Evolutionary conservation across 2,113 vertebrate species (phyloP), one percentile per base, ranked within the genome.

Genomic region (Aspiorhynchus laticeps): DNA sequence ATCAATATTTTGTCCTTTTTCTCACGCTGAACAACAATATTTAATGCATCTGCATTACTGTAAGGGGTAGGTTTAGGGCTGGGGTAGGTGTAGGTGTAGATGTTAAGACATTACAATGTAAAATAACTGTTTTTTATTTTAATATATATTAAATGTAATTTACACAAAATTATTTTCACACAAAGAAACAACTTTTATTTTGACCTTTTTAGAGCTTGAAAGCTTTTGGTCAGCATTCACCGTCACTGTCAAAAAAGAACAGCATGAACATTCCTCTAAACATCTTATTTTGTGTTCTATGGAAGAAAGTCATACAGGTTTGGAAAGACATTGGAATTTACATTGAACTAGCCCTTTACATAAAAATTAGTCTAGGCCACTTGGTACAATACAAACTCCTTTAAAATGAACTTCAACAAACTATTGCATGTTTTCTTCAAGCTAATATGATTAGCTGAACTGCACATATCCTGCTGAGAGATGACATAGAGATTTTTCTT

Each of bases 401-500:
- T 28, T 46, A 48, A 26, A 80, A 61, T 7, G 12, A 80, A 63
- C 78, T 41, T 79, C 17, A 56, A 11, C 31, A 79, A 48, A 65
- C 61, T 61, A 67, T 24, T 83, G 28, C 26, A 36, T 46, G 5
- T n/a, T 46, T 31, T 83, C 28, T 31, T 83, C 19, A 69, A 83
- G 26, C 38, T 24, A 69, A 83, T 43, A 65, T 26, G 59, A 43
- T 28, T 36, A 67, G 41, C 80, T 48, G 63, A 83, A 67, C 61
- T 48, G 61, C 61, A 67, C 28, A 31, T 67, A 69, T 82, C 26
- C 2, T 48, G 80, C 80, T 82, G 80, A 82, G 61, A 48, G 61
- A 82, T 69, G 80, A 69, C 63, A 67, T 1, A 9, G 61, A 48
- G 41, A 76, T 78, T 33, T 83, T 69, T 48, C 43, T 83, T 83